Base-by-base conservation (phyloP, 2,797 vertebrate genomes). In the Phyllotis vaccarum region DNA sequence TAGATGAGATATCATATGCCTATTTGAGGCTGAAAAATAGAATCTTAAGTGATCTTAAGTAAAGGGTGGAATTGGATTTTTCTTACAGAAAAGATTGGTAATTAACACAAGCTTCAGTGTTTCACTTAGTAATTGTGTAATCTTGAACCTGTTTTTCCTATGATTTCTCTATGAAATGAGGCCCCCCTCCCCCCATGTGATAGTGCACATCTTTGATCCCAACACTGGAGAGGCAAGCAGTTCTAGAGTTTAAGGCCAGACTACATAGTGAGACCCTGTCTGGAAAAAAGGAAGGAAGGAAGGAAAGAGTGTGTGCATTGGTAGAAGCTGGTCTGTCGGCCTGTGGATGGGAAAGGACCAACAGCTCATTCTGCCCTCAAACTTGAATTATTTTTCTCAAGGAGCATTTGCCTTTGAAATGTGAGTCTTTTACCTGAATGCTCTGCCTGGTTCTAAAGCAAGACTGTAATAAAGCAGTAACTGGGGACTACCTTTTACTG, bases 371-470 rank as follows among this genome's bases (percentile, higher is more conserved):
- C 21, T 68, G 19, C 6, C 46, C 6, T 11, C 2, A 34, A n/a
- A 8, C 49, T 56, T 3, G 13, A 86, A 70, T 91, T 58, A 49
- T 49, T 92, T 93, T 89, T 58, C 80, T 93, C 22, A 29, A 78
- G 81, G 70, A 91, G 27, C 27, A n/a, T 93, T 56, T 88, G 66
- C 96, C 76, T 95, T 83, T 92, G 76, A 85, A 95, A 92, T 58
- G 74, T n/a, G 79, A 97, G 74, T 94, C 95, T 78, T 75, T 85
- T 90, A 89, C 43, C 27, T 49, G 75, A 52, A n/a, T n/a, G 34
- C 62, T 93, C 93, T 87, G 89, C 34, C 86, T 82, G 62, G 37
- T 80, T 95, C 56, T 58, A 52, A 80, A 62, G n/a, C 60, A 76
- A 31, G 60, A 66, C 58, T 83, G 75, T 66, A 58, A 86, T 62